Base-by-base conservation (phyloP, 2,113 vertebrate species). In the Serinus canaria region DNA sequence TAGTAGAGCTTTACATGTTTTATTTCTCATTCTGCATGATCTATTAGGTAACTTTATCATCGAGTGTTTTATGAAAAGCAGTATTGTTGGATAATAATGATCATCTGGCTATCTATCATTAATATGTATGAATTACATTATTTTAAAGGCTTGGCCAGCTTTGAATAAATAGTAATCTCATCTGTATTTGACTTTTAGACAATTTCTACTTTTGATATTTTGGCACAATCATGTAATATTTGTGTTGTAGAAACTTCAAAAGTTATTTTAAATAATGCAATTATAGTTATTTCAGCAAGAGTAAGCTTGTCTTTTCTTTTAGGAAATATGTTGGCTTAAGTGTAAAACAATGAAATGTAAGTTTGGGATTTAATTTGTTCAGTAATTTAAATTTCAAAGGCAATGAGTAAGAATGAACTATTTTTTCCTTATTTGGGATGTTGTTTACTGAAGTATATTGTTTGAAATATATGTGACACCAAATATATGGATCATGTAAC, bases 21-120 rank as follows among this genome's bases (percentile, higher is more conserved):
- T 90, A 88, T 95, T 96, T 74, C 81, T 83, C 56, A 68, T 84
- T 77, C 44, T 84, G 19, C 41, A 37, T 49, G 56, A 76, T 91
- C 60, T 81, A n/a, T 82, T 84, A 68, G 75, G 64, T 90, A 93
- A 81, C 52, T 96, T 80, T 46, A 70, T 83, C 15, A 75, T 58
- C 5, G 23, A 46, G 52, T 49, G 20, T 76, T 83, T 89, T 72
- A 64, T 25, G 28, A 68, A 84, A 94, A 92, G 14, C 5, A 19
- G 20, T 60, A 30, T 55, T 1, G 0, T 20, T 90, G 43, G 76
- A 59, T 83, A 55, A 70, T 81, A 88, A 77, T 67, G 37, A 70
- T 86, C 24, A 89, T 47, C 74, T 92, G 16, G 23, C 46, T 70
- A 41, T 58, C 41, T 53, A 8, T n/a, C 2, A 0, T 83, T 89